Evolutionary conservation across 2,888 invertebrate species (phyloP).

Genomic region (Polyommatus iphigenia): DNA sequence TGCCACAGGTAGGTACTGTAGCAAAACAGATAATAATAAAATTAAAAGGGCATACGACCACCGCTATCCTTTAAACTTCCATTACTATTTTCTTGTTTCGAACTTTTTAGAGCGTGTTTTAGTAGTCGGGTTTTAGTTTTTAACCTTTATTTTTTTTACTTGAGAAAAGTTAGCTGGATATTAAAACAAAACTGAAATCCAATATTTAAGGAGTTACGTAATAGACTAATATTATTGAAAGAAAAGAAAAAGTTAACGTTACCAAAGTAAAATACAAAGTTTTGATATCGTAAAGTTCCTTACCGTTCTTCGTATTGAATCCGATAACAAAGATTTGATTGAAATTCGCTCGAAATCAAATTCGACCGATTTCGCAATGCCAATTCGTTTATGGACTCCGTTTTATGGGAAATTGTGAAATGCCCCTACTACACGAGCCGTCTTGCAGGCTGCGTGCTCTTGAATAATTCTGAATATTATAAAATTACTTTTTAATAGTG

Average conservation of each 20-base stretch:
- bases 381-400: conserved; percentile 60
- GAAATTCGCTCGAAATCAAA: conserved; percentile 61
- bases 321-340: conserved; percentile 52
- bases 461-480: not conserved
- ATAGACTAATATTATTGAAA: not conserved
- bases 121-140: too few species aligned
- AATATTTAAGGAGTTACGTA: not conserved
- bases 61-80: too few species aligned
- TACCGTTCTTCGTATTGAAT: conserved; percentile 25
- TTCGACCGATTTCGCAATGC: conserved; percentile 63
- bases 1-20: too few species aligned
- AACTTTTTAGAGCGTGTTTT: too few species aligned
- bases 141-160: too few species aligned
- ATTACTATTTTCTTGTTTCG: too few species aligned
- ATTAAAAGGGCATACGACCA: too few species aligned
- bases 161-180: too few species aligned
- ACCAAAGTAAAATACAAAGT: conserved; percentile 20
- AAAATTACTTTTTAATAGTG: too few species aligned
- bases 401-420: conserved; percentile 64
- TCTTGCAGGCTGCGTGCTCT: conserved; percentile 3
- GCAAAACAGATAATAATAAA: too few species aligned
- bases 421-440: conserved; percentile 40
- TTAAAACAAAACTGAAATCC: too few species aligned
- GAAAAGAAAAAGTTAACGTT: not conserved
- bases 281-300: not conserved